Conservation (phyloP, 2,888 invertebrate species). For the Argyresthia albistria region DNA sequence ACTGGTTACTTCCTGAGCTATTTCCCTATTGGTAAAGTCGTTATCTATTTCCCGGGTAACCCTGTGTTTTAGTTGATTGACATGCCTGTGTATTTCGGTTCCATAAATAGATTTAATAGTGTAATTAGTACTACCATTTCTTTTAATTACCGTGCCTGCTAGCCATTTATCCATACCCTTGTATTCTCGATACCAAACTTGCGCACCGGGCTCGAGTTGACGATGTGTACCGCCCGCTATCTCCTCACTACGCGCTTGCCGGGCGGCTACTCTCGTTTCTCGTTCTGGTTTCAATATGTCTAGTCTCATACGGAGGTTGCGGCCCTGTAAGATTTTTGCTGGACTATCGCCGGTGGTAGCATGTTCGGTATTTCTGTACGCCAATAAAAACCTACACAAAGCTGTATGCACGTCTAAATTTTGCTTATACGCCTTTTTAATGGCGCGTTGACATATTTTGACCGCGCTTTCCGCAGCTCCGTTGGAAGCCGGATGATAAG, state of each 20-base stretch:
- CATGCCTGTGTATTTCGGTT: neutral
- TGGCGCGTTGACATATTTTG: neutral
- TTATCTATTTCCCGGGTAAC: neutral
- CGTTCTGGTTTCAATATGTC: neutral
- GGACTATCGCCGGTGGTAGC: neutral
- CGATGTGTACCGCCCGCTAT: neutral
- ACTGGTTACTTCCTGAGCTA: no score
- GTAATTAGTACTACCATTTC: neutral
- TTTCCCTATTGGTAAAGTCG: no score
- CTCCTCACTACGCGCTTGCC: neutral
- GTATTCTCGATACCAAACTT: neutral
- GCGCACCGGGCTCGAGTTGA: neutral
- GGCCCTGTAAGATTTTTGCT: neutral
- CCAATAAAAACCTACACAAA: neutral
- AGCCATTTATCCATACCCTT: neutral
- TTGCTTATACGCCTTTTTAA: neutral
- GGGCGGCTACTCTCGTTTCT: neutral
- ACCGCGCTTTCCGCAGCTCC: neutral
- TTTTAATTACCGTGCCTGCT: neutral
- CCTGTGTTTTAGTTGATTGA: neutral
- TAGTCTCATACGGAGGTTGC: neutral
- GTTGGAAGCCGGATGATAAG: neutral
- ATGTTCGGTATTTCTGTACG: neutral
- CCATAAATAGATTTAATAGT: neutral
- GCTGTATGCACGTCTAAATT: neutral